phyloP scores from a whole-genome alignment of 1,140 invertebrate genomes.

The Meloidogyne hapla region DNA sequence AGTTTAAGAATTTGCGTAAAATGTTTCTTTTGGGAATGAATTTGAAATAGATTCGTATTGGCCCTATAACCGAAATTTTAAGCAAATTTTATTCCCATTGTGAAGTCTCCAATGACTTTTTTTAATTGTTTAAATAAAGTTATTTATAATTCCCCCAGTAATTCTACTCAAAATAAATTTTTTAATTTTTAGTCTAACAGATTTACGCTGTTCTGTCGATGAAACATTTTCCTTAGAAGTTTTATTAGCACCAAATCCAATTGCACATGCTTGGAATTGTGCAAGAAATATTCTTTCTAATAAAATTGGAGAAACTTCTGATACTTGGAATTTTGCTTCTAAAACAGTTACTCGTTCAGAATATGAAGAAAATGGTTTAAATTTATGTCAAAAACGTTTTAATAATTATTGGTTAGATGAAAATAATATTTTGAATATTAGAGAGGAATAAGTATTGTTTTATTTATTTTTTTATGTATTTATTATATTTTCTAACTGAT shows the following conservation, averaged over 20 bases:
- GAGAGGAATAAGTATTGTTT: too few species aligned
- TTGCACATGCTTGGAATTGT: constrained; percentile 11
- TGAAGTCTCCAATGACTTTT: too few species aligned
- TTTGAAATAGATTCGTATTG: too few species aligned
- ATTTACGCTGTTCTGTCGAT: neutral
- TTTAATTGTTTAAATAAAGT: too few species aligned
- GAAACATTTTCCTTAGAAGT: neutral
- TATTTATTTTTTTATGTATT: too few species aligned
- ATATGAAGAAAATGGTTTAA: constrained; percentile 43
- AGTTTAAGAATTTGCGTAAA: too few species aligned
- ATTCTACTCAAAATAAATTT: too few species aligned
- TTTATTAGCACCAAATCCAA: neutral
- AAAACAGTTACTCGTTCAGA: constrained; percentile 42
- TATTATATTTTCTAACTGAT: too few species aligned
- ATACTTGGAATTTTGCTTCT: neutral
- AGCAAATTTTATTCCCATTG: too few species aligned
- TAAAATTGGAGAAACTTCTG: neutral
- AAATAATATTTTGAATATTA: neutral
- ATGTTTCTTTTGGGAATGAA: too few species aligned
- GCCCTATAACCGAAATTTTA: too few species aligned
- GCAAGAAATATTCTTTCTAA: neutral
- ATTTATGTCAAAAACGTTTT: constrained; percentile 33
- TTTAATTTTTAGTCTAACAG: neutral
- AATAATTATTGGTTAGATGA: constrained; percentile 12
- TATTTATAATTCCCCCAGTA: too few species aligned